Conservation (phyloP, 1,140 invertebrate genomes). For the Ganaspis sp. region DNA sequence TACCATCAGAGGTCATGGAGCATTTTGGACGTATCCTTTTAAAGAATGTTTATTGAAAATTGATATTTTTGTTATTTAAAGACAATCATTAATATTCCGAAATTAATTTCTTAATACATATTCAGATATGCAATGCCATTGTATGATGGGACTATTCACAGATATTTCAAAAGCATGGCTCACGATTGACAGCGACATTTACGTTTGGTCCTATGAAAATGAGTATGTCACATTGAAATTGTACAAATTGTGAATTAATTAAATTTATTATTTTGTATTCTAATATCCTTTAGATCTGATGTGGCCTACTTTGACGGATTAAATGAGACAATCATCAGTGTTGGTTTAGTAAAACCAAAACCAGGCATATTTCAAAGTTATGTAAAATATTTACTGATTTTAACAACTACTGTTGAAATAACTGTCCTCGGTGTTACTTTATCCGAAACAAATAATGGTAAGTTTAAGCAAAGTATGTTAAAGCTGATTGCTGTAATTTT, state of each 20-base stretch:
- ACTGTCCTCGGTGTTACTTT: constrained; percentile 90
- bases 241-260: background rate
- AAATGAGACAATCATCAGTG: constrained; percentile 92
- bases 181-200: constrained; percentile 98
- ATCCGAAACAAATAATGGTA: constrained; percentile 75
- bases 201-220: constrained; percentile 83
- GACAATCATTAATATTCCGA: constrained; percentile 13
- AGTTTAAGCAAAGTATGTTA: constrained; percentile 45
- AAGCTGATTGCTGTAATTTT: constrained; percentile 20
- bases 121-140: constrained; percentile 93
- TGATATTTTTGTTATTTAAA: background rate
- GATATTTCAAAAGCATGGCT: constrained; percentile 97
- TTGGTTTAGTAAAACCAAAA: constrained; percentile 91
- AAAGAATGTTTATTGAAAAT: constrained; percentile 32
- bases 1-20: constrained; percentile 94
- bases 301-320: constrained; percentile 95
- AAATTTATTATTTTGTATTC: background rate
- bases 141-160: constrained; percentile 96
- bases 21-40: constrained; percentile 94
- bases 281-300: constrained; percentile 81
- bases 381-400: constrained; percentile 93
- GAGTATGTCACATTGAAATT: constrained; percentile 58
- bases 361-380: constrained; percentile 90
- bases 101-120: constrained; percentile 57
- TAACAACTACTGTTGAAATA: constrained; percentile 96